phyloP scores from a whole-genome alignment of 2,888 invertebrate genomes.

The Caenorhabditis sp. region DNA sequence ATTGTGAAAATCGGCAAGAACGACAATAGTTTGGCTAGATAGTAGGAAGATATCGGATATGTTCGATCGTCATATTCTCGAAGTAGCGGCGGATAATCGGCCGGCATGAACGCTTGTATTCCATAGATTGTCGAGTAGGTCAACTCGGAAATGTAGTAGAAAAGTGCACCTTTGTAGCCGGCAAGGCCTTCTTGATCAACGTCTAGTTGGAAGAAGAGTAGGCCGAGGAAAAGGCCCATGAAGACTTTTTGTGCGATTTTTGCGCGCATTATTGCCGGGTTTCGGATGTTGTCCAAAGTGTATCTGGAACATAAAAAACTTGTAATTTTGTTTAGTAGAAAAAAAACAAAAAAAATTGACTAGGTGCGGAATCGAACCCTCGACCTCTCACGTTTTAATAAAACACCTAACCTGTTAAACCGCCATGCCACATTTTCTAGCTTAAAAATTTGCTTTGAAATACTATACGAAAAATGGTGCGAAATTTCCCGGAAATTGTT shows the following conservation, averaged over 20 bases:
- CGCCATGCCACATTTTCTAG: too few relatives aligned
- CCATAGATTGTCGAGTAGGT: slow-evolving; percentile 90
- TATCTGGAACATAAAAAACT: slow-evolving; percentile 12
- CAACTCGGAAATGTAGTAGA: slow-evolving; percentile 88
- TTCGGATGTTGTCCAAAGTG: slow-evolving; percentile 55
- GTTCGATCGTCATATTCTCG: slow-evolving; percentile 90
- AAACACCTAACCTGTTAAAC: too few relatives aligned
- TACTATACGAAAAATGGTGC: too few relatives aligned
- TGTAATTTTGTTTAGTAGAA: too few relatives aligned
- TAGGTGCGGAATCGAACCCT: too few relatives aligned
- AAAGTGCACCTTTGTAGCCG: slow-evolving; percentile 90
- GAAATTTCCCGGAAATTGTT: too few relatives aligned
- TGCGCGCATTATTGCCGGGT: slow-evolving; percentile 55
- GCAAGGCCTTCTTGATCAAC: slow-evolving; percentile 81
- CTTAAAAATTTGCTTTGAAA: too few relatives aligned
- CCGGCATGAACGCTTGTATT: slow-evolving; percentile 86
- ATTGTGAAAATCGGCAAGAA: slow-evolving; percentile 82
- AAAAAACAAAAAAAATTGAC: too few relatives aligned
- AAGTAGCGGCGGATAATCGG: slow-evolving; percentile 86
- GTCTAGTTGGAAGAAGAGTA: slow-evolving; percentile 80
- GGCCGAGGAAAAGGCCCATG: slow-evolving; percentile 78
- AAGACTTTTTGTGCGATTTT: slow-evolving; percentile 60
- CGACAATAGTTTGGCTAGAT: slow-evolving; percentile 56
- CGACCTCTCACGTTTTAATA: too few relatives aligned
- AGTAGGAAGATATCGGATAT: slow-evolving; percentile 78